phyloP scores from a whole-genome alignment of 2,888 invertebrate genomes.

The Stenolophus ochropezus region DNA sequence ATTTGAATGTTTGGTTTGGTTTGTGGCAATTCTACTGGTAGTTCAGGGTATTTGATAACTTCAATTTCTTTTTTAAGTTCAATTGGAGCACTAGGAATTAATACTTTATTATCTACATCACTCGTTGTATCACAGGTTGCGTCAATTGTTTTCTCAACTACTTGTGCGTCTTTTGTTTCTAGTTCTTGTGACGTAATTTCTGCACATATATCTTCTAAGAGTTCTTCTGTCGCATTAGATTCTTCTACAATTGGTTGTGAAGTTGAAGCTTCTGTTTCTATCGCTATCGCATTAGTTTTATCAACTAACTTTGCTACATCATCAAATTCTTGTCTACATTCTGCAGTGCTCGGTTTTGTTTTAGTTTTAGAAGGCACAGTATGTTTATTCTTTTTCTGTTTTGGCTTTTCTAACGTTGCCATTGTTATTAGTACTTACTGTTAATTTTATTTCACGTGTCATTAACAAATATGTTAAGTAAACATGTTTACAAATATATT shows the following conservation, averaged over 20 bases:
- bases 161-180: not conserved
- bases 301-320: not conserved
- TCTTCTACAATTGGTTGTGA: not conserved
- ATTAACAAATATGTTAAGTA: not conserved
- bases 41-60: conserved; percentile 41
- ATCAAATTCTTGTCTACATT: not conserved
- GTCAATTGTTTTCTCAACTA: not conserved
- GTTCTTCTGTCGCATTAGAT: not conserved
- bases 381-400: conserved; percentile 55
- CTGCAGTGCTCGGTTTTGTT: conserved; percentile 2
- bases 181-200: not conserved
- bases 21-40: conserved; percentile 41
- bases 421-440: conserved; percentile 34
- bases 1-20: not conserved
- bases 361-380: conserved; percentile 49
- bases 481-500: not conserved
- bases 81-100: conserved; percentile 30
- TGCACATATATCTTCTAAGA: not conserved
- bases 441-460: conserved; percentile 5
- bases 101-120: conserved; percentile 40
- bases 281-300: not conserved
- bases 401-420: conserved; percentile 57
- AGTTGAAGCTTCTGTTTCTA: not conserved
- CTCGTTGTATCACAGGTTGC: conserved; percentile 45
- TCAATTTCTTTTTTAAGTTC: not conserved